phyloP scores from a whole-genome alignment of 2,797 vertebrate species.

The Poecile montanus region DNA sequence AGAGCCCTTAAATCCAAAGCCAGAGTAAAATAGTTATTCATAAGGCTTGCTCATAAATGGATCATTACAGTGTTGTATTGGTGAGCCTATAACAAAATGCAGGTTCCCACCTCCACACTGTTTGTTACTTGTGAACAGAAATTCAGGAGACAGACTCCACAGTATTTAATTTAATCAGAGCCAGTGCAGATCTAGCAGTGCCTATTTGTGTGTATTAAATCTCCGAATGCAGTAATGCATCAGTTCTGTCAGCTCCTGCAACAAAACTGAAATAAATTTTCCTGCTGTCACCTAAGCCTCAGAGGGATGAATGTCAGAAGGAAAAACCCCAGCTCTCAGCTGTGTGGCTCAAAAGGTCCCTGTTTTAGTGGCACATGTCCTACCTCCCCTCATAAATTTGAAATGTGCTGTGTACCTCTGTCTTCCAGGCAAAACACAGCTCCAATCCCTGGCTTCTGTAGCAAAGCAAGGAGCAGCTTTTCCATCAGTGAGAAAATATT shows the following conservation, averaged over 20 bases:
- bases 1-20: neutral
- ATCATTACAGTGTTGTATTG: neutral
- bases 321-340: neutral
- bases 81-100: neutral
- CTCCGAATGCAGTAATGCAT: neutral
- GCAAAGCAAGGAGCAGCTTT: neutral
- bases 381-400: neutral
- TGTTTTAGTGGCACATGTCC: neutral
- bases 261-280: neutral
- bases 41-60: neutral
- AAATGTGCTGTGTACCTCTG: neutral
- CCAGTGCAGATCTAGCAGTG: neutral
- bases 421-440: neutral
- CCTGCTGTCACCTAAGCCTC: neutral
- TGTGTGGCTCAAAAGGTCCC: neutral
- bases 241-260: neutral
- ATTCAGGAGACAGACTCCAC: neutral
- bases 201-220: neutral
- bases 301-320: neutral
- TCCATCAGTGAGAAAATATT: neutral
- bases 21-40: neutral
- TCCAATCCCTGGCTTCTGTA: neutral
- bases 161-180: neutral
- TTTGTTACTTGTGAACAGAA: neutral
- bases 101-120: neutral